Evolutionary conservation across 2,888 invertebrate species (phyloP).

Genomic region (Nemurella pictetii): DNA sequence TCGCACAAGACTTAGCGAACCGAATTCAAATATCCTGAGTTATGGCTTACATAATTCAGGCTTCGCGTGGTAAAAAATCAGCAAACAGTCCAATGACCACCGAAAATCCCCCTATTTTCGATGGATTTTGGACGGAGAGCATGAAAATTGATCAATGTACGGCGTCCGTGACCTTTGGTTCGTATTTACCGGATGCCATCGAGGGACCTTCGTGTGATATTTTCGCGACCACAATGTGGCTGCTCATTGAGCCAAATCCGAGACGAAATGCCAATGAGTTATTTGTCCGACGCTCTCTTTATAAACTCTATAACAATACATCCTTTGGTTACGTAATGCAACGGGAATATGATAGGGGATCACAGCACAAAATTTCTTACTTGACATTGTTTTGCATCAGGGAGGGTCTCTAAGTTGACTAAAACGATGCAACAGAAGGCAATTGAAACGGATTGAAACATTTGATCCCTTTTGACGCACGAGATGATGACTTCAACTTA

Average conservation of each 20-base stretch:
- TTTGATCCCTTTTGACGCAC: too few species aligned
- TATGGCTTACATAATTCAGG: background rate
- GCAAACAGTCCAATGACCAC: background rate
- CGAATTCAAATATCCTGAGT: background rate
- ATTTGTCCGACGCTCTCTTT: too few species aligned
- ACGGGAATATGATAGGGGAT: too few species aligned
- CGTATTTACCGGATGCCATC: background rate
- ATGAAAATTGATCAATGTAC: background rate
- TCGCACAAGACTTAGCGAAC: background rate
- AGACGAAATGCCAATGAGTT: background rate
- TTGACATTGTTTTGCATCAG: too few species aligned
- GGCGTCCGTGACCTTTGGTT: background rate
- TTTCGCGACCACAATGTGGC: too few species aligned
- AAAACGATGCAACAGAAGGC: too few species aligned
- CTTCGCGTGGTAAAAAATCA: background rate
- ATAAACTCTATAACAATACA: too few species aligned
- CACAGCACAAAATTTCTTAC: too few species aligned
- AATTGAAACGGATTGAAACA: too few species aligned
- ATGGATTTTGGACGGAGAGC: background rate
- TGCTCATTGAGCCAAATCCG: background rate
- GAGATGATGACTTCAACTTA: too few species aligned
- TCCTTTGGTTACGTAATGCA: too few species aligned
- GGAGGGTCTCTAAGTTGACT: too few species aligned
- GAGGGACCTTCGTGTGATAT: background rate
- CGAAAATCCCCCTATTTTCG: background rate